Conservation (phyloP, 2,113 vertebrate genomes). For the Gallinago undulata region DNA sequence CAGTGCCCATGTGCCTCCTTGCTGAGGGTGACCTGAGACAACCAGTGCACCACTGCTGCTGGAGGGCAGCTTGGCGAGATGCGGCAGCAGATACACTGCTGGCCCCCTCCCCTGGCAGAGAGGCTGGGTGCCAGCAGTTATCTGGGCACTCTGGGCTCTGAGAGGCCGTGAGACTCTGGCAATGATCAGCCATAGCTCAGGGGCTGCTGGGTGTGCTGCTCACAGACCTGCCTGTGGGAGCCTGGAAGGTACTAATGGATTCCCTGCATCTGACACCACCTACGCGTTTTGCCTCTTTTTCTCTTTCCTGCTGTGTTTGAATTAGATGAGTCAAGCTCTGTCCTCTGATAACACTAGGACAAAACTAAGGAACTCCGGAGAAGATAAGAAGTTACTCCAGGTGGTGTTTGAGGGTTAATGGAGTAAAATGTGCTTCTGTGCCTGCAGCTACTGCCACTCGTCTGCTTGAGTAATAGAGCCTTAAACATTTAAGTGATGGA, state of each 20-base stretch:
- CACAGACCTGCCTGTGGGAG: not conserved
- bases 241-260: not conserved
- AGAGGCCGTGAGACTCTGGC: accelerated
- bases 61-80: not conserved
- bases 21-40: not conserved
- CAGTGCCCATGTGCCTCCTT: not conserved
- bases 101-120: not conserved
- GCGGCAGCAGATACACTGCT: not conserved
- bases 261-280: not conserved
- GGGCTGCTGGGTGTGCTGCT: not conserved
- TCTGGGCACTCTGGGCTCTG: not conserved
- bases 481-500: constrained; percentile 58
- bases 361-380: not conserved
- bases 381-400: constrained; percentile 21
- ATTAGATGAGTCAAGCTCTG: not conserved
- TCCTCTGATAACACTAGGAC: not conserved
- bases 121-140: not conserved
- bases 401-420: constrained; percentile 48
- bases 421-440: constrained; percentile 52
- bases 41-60: not conserved
- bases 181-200: not conserved
- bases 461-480: constrained; percentile 53
- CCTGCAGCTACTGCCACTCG: constrained; percentile 49
- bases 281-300: not conserved
- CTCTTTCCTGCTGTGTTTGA: not conserved